A percentile compares a stretch with the other conserved stretches of the same genome.
These are phyloP conservation scores for Lysandra bellargus DNA, from an alignment of 2,888 invertebrate genomes.

Conservation along the genomic window DNA sequence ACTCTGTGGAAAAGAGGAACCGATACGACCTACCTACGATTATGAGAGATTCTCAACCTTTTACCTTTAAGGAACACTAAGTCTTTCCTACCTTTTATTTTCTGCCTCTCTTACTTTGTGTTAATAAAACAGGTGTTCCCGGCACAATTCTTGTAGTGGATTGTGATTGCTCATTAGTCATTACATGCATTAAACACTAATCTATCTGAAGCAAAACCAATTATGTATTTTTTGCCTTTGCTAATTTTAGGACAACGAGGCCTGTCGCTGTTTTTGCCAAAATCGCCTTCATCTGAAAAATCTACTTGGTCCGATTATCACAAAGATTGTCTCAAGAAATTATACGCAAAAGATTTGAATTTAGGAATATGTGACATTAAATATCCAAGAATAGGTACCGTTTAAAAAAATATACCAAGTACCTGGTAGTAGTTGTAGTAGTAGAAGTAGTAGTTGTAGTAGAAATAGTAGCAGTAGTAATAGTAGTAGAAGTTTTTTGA, in stretches of 20 bases:
- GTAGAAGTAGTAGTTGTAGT: neutral
- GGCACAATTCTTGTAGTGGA: neutral
- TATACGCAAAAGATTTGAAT: neutral
- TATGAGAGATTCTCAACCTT: too few species aligned
- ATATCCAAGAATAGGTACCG: slow-evolving; percentile 26
- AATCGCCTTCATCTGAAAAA: slow-evolving; percentile 26
- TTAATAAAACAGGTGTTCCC: too few species aligned
- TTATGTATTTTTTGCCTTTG: neutral
- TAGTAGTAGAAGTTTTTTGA: too few species aligned
- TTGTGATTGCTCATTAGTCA: neutral
- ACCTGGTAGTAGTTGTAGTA: neutral
- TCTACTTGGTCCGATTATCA: slow-evolving; percentile 49
- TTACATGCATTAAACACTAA: neutral
- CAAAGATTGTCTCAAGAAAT: slow-evolving; percentile 42
- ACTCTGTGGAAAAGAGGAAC: too few species aligned
- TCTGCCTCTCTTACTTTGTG: too few species aligned
- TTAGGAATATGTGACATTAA: slow-evolving; percentile 30
- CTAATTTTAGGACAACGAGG: neutral
- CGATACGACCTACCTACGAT: too few species aligned
- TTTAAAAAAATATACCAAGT: neutral
- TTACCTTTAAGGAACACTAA: too few species aligned
- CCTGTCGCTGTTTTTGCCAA: slow-evolving; percentile 10
- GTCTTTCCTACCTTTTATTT: too few species aligned
- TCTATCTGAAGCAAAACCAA: neutral
- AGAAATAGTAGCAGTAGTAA: neutral